Base-by-base conservation (phyloP, 1,140 invertebrate species). In the Tetraneura akinire region DNA sequence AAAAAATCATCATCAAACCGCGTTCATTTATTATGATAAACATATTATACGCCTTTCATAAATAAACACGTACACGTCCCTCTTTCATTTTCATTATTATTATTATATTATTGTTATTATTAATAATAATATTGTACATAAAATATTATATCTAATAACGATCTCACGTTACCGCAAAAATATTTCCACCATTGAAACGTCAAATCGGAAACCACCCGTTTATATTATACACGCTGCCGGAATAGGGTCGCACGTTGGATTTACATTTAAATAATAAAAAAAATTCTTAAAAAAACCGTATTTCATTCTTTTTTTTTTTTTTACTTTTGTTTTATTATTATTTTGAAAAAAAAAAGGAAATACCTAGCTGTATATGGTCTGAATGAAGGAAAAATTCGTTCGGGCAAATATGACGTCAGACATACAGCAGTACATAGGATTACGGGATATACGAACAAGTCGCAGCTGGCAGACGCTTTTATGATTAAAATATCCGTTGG, bases 391-490 rank as follows among this genome's bases (percentile, higher is more conserved):
- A 71, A 73, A 76, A 76, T n/a, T 57, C n/a, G 73, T 21, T 37
- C 51, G 57, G 53, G 51, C n/a, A 60, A 76, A 57, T 76, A 76
- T 76, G 73, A 76, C 73, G 73, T 76, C 73, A 76, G 73, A 76
- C 57, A 76, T 76, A 53, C 73, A 76, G 73, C 73, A 76, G 73
- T 76, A 76, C 21, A 42, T 32, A 37, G 73, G 73, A 76, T 76
- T 76, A 76, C 57, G 32, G 73, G 73, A 76, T 76, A 76, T 76
- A 76, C 66, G 66, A n/a, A n/a, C 51, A 42, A 45, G 73, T 76
- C 73, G 73, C 73, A 76, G 73, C 73, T 76, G 73, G 73, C 73
- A 60, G 73, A 76, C 73, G 73, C 53, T 76, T 76, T 76, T 76
- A 76, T 76, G 73, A 76, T 76, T 76, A 76, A 76, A 76, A 37